Percentiles rank a stretch among this genome's conserved stretches.
Conservation (phyloP, 2,888 invertebrate genomes). For the Apeira syringaria region DNA sequence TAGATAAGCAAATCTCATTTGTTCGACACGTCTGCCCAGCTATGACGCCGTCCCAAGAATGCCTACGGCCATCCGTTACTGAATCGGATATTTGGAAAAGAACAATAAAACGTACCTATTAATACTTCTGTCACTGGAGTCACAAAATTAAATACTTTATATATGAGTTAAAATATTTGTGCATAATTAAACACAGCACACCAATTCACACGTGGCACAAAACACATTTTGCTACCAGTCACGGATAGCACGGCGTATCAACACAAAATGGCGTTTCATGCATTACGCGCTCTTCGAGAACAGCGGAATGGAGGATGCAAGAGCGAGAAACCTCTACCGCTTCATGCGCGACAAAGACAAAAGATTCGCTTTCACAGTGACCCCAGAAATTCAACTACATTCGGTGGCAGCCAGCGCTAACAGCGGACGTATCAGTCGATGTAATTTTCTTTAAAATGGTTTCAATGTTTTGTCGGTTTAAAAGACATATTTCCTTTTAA, state of each 20-base stretch:
- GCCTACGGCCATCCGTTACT: not conserved
- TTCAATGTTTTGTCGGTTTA: too few species aligned
- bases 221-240: constrained; percentile 34
- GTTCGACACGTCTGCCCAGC: constrained; percentile 20
- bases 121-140: constrained; percentile 1
- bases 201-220: constrained; percentile 27
- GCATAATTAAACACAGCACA: constrained; percentile 15
- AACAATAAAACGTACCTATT: constrained; percentile 22
- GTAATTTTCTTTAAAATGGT: too few species aligned
- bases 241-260: constrained; percentile 41
- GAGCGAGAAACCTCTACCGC: constrained; percentile 7
- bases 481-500: too few species aligned
- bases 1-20: not conserved
- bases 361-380: constrained; percentile 6
- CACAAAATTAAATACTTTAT: constrained; percentile 13
- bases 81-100: too few species aligned
- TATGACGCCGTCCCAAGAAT: constrained; percentile 13
- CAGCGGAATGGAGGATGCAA: constrained; percentile 9
- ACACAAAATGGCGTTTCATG: constrained; percentile 36
- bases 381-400: constrained; percentile 14
- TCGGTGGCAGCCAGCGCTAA: constrained; percentile 1
- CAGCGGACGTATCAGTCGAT: constrained; percentile 16
- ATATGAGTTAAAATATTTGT: constrained; percentile 12
- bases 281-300: constrained; percentile 5
- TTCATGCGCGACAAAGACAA: constrained; percentile 16